Evolutionary conservation across 2,113 vertebrate species (phyloP), one percentile per base, ranked within the genome.

Genomic region (Toxostoma redivivum): DNA sequence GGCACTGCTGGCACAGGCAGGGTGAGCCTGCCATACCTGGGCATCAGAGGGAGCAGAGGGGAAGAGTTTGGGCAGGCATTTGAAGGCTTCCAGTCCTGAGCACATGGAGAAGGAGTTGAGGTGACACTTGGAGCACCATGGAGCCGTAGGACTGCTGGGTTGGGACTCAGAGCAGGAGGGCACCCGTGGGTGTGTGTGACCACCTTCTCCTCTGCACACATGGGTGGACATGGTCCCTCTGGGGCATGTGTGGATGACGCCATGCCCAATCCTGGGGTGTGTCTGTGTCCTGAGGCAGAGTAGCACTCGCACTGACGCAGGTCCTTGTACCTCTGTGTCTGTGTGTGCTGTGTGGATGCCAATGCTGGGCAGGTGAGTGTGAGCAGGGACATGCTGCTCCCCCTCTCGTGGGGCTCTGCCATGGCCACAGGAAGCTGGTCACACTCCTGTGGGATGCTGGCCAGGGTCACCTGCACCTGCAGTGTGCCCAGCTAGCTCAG

Each of bases 141-240:
- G 21, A 33, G 37, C 4, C 25, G 2, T 3, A 9, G 1, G 2
- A 37, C 21, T 0, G 1, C 45, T 48, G 64, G 12, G 8, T 0
- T 61, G 70, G 28, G 65, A 23, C 24, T 69, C 28, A 10, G 3
- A 16, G 40, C 37, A 53, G 27, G n/a, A 56, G 33, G 45, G 44
- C 10, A 58, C 10, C 47, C 2, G 0, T 15, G 25, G 4, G 11
- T 50, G 35, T 9, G 37, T 44, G 38, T n/a, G 10, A 27, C 30
- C 42, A 21, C 76, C 25, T 35, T 25, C 37, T 74, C 28, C 47
- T 27, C 73, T 47, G 4, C 45, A 23, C 42, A 4, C 0, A 0
- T 13, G 40, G 18, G 19, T 35, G 50, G 19, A 6, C 13, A 1
- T 0, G 7, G 38, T 50, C 66, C 56, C 9, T 1, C 2, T 8